Percentiles rank a stretch among this genome's conserved stretches.
phyloP scores from a whole-genome alignment of 1,140 invertebrate species.

The Platyscapa corneri region DNA sequence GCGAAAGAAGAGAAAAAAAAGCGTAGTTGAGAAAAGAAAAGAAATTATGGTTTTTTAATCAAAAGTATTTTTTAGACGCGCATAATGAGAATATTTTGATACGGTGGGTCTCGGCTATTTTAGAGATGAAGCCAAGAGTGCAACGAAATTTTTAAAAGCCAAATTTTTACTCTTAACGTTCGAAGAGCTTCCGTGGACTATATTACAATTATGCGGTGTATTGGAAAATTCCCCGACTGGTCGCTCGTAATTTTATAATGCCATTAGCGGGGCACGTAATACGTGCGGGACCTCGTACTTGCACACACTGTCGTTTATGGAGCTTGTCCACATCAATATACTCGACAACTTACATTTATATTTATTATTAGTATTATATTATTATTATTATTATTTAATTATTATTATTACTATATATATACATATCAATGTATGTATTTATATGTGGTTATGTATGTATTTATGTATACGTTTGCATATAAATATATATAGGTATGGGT shows the following conservation, averaged over 20 bases:
- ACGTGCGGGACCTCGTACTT: not conserved
- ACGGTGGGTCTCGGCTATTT: no score
- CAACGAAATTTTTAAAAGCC: slow-evolving; percentile 12
- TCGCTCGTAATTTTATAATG: slow-evolving; percentile 5
- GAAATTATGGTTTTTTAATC: not conserved
- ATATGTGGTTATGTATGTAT: no score
- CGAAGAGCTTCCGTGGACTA: not conserved
- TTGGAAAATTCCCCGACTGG: not conserved
- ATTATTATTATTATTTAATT: no score
- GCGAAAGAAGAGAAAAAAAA: not conserved
- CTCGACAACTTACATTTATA: not conserved
- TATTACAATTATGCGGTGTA: no score
- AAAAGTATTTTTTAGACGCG: not conserved
- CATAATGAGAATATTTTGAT: not conserved
- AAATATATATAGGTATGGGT: slow-evolving; percentile 15
- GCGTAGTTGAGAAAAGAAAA: not conserved
- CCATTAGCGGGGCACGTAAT: not conserved
- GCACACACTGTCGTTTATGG: slow-evolving; percentile 19
- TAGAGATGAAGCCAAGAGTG: not conserved
- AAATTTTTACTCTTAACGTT: not conserved
- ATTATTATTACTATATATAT: no score
- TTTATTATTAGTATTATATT: no score
- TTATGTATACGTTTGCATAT: no score
- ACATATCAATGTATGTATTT: no score
- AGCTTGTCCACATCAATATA: slow-evolving; percentile 25